Evolutionary conservation across 2,888 invertebrate species (phyloP).

Genomic region (Sisyra nigra): DNA sequence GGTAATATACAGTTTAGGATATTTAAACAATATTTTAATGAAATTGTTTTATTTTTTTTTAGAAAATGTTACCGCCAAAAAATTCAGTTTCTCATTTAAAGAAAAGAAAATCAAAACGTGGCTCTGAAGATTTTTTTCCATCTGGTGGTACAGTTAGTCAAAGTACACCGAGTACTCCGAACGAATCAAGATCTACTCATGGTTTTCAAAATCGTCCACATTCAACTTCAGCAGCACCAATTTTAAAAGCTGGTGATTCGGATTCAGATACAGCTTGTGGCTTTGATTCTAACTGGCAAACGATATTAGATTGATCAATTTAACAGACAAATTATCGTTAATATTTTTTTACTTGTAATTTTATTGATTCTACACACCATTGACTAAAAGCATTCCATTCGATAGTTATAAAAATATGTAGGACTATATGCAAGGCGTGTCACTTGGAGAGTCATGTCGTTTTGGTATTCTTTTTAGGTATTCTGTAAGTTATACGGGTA

Average conservation of each 20-base stretch:
- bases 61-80: slow-evolving; percentile 63
- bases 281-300: slow-evolving; percentile 60
- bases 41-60: slow-evolving; percentile 26
- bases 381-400: no score
- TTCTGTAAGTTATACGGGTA: no score
- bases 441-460: no score
- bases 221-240: slow-evolving; percentile 18
- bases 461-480: no score
- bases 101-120: slow-evolving; percentile 47
- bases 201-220: slow-evolving; percentile 16
- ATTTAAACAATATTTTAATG: not conserved
- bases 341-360: no score
- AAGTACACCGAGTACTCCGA: slow-evolving; percentile 53
- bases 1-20: slow-evolving; percentile 18
- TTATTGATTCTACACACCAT: no score
- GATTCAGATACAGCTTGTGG: slow-evolving; percentile 82
- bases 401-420: no score
- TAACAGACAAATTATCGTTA: no score
- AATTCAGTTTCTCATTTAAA: slow-evolving; percentile 36
- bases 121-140: slow-evolving; percentile 26
- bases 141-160: slow-evolving; percentile 29
- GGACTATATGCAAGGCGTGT: no score
- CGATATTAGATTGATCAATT: slow-evolving; percentile 10
- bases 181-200: slow-evolving; percentile 32
- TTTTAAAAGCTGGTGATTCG: slow-evolving; percentile 37